Conservation (phyloP, 1,140 invertebrate genomes). For the Heterodera schachtii region DNA sequence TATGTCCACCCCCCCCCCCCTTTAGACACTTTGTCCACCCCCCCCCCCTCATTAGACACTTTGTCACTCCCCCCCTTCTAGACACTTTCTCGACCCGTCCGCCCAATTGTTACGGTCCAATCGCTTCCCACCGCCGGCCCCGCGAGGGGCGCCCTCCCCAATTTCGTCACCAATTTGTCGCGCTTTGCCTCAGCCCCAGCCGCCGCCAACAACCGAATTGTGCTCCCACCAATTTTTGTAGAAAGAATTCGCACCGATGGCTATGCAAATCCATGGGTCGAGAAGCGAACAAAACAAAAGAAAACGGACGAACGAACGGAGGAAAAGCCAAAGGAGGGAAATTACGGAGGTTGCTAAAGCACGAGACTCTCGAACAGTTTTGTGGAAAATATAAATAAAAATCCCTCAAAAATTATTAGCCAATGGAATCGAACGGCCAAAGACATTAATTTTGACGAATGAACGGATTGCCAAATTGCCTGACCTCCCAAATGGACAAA, state of each 20-base stretch:
- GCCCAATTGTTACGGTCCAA: neutral
- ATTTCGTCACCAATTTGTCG: slow-evolving; percentile 28
- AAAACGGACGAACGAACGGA: neutral
- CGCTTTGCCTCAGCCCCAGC: slow-evolving; percentile 28
- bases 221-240: slow-evolving; percentile 29
- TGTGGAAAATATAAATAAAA: too few species aligned
- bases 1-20: too few species aligned
- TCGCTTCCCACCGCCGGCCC: neutral
- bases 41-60: neutral
- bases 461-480: neutral
- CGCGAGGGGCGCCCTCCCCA: slow-evolving; percentile 7
- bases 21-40: too few species aligned
- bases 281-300: neutral
- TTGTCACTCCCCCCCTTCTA: neutral
- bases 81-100: neutral
- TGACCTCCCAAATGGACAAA: neutral
- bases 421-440: neutral
- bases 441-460: slow-evolving; percentile 30
- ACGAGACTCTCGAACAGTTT: neutral
- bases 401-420: neutral
- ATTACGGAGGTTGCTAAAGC: neutral
- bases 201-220: neutral
- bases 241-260: slow-evolving; percentile 24
- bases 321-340: slow-evolving; percentile 23
- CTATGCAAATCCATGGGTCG: neutral